Percentiles rank a stretch among this genome's conserved stretches.
These are phyloP conservation scores for Lasioglossum figueresi DNA, from an alignment of 2,888 invertebrate species.

Conservation along the genomic window DNA sequence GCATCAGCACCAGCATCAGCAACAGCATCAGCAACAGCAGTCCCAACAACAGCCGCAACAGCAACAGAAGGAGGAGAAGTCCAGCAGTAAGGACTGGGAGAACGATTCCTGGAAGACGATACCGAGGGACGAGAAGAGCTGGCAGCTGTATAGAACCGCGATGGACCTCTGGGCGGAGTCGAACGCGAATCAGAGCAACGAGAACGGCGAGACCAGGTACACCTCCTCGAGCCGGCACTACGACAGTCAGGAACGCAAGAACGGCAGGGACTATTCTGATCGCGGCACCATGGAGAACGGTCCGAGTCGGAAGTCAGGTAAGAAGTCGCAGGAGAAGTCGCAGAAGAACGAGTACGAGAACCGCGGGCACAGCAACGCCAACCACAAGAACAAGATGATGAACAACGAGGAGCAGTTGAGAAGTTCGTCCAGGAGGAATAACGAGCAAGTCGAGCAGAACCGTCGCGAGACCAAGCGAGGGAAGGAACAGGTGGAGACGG, in stretches of 20 bases:
- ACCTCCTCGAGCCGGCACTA: slow-evolving; percentile 43
- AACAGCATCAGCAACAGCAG: background rate
- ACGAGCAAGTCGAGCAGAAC: slow-evolving; percentile 50
- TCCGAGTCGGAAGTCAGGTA: slow-evolving; percentile 41
- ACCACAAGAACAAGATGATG: slow-evolving; percentile 66
- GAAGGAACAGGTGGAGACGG: slow-evolving; percentile 75
- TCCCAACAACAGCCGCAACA: slow-evolving; percentile 73
- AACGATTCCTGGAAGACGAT: slow-evolving; percentile 83
- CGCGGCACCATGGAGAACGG: slow-evolving; percentile 66
- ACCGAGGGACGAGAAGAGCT: slow-evolving; percentile 82
- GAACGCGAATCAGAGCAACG: slow-evolving; percentile 70
- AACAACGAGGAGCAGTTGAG: slow-evolving; percentile 57
- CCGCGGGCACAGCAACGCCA: slow-evolving; percentile 51
- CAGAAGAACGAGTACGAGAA: slow-evolving; percentile 75
- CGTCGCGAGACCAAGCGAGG: slow-evolving; percentile 53
- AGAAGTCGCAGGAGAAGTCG: slow-evolving; percentile 62
- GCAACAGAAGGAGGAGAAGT: slow-evolving; percentile 68
- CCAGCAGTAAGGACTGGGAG: slow-evolving; percentile 78
- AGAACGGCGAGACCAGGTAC: slow-evolving; percentile 63
- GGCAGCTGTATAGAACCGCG: slow-evolving; percentile 83
- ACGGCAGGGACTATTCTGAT: slow-evolving; percentile 64
- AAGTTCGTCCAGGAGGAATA: slow-evolving; percentile 48
- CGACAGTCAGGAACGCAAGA: slow-evolving; percentile 66
- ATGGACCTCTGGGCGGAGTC: slow-evolving; percentile 83
- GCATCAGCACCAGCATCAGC: background rate